Conservation (phyloP, 2,888 invertebrate genomes). For the Luperina testacea region DNA sequence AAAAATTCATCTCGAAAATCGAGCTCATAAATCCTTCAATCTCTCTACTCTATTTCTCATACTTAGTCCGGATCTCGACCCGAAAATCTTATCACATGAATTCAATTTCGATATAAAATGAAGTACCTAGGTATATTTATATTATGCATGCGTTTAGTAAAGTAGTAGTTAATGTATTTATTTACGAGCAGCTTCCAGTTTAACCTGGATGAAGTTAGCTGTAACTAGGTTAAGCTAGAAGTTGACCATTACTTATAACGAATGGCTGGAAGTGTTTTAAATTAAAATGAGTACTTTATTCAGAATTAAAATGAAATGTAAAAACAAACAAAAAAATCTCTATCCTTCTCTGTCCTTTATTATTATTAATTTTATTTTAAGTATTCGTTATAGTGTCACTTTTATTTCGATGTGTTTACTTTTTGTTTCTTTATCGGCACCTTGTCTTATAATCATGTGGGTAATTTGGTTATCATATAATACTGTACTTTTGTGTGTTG, state of each 20-base stretch:
- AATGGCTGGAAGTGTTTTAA: constrained; percentile 13
- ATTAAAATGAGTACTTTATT: background rate
- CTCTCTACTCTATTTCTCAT: too few species aligned
- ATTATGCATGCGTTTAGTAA: constrained; percentile 13
- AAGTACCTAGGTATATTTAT: background rate
- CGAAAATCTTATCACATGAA: background rate
- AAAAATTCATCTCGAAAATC: background rate
- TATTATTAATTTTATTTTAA: too few species aligned
- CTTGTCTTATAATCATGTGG: too few species aligned
- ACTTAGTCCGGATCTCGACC: background rate
- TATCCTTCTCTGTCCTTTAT: too few species aligned
- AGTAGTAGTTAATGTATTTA: constrained; percentile 25
- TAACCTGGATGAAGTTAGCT: constrained; percentile 32
- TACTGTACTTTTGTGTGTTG: too few species aligned
- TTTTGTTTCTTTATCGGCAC: too few species aligned
- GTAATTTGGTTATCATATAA: too few species aligned
- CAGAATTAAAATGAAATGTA: background rate
- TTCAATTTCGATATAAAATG: background rate
- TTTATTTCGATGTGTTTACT: too few species aligned
- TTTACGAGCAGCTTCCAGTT: constrained; percentile 26
- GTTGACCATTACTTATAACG: constrained; percentile 14
- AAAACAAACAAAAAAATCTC: too few species aligned
- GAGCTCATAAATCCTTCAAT: background rate
- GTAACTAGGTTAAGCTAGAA: constrained; percentile 44
- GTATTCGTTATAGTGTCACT: too few species aligned